phyloP scores from a whole-genome alignment of 2,888 invertebrate species.

The Strigamia maritima region DNA sequence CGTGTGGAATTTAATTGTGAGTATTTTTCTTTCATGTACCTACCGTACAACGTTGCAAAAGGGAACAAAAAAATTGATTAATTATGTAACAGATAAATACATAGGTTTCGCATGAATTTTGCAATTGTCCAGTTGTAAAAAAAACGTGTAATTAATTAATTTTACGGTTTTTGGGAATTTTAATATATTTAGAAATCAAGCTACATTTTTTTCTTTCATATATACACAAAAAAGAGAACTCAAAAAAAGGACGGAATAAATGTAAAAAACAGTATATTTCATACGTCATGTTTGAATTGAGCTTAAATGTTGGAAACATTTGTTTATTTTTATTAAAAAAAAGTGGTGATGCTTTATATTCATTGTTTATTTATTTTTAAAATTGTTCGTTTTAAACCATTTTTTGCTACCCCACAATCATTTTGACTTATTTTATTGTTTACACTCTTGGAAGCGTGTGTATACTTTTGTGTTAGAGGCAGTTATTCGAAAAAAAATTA shows the following conservation, averaged over 20 bases:
- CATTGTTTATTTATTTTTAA: not conserved
- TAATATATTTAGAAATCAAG: slow-evolving; percentile 19
- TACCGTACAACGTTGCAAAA: no score
- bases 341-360: not conserved
- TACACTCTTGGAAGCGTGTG: slow-evolving; percentile 2
- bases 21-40: not conserved
- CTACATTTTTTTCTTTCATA: slow-evolving; percentile 1
- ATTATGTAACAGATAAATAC: no score
- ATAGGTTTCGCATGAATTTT: no score
- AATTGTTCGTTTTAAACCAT: not conserved
- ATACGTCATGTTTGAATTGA: slow-evolving; percentile 14
- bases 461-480: slow-evolving; percentile 25
- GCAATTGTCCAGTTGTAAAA: not conserved
- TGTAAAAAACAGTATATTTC: slow-evolving; percentile 18
- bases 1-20: not conserved
- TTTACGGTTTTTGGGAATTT: slow-evolving; percentile 6
- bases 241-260: slow-evolving; percentile 19
- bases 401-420: not conserved
- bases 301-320: slow-evolving; percentile 7
- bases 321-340: not conserved
- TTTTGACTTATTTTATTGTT: not conserved
- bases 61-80: no score
- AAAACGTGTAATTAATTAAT: not conserved
- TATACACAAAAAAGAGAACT: slow-evolving; percentile 12
- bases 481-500: not conserved